These are phyloP conservation scores for Delphinus delphis DNA, from an alignment of 2,113 vertebrate species.

Conservation along the genomic window DNA sequence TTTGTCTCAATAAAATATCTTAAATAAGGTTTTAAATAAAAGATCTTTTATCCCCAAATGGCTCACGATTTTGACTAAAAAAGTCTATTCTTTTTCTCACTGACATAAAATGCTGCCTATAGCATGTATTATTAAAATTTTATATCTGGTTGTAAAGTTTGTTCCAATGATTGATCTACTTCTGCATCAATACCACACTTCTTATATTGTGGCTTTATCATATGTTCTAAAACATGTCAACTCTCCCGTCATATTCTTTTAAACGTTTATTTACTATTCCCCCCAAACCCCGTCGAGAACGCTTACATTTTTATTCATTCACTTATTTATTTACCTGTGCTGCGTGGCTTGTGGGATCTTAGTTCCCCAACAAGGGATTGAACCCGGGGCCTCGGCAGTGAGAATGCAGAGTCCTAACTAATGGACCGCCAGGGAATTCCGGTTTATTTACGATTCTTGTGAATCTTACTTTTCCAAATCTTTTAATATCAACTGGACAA, in stretches of 20 bases:
- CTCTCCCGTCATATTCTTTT: not conserved
- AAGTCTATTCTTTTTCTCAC: not conserved
- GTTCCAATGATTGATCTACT: not conserved
- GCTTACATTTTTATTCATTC: not conserved
- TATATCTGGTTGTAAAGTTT: not conserved
- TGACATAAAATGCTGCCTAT: not conserved
- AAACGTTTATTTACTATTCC: not conserved
- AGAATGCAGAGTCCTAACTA: not conserved
- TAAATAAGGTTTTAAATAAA: not conserved
- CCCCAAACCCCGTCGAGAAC: not conserved
- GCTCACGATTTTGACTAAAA: conserved; percentile 33
- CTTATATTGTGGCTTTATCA: not conserved
- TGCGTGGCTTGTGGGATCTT: not conserved
- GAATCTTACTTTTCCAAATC: conserved; percentile 28
- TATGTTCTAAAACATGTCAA: not conserved
- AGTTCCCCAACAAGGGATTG: not conserved
- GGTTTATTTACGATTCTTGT: not conserved
- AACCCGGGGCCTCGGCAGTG: not conserved
- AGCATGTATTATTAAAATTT: not conserved
- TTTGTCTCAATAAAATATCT: not conserved
- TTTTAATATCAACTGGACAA: conserved; percentile 3
- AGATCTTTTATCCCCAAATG: not conserved
- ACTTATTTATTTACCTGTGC: not conserved
- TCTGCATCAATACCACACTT: not conserved
- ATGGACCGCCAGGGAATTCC: not conserved